Evolutionary conservation across 2,797 vertebrate species (phyloP), one percentile per base, ranked within the genome.

Genomic region (Sebastes trivittatus): DNA sequence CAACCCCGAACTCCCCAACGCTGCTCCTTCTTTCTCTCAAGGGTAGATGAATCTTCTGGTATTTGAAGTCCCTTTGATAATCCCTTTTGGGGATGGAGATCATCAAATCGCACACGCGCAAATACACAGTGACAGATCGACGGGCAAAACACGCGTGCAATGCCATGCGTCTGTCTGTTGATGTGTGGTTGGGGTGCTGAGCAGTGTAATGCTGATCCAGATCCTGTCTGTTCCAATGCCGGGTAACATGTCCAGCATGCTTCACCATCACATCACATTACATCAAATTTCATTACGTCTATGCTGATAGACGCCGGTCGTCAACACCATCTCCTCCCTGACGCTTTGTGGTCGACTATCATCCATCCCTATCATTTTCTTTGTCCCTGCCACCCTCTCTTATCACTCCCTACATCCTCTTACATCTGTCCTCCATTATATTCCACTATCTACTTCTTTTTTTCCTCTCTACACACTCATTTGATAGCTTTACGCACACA

Each of bases 401-500:
- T 88, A 91, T 90, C 87, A 38, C 54, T 70, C 42, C 69, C 78
- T 58, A 65, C 77, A 89, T 83, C 78, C 88, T 72, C 65, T 49
- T 78, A 80, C 84, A 89, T 82, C 78, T 85, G 69, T 87, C 77
- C 74, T 62, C 80, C 78, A 85, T 92, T 91, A 72, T 78, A 70
- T 76, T 72, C 60, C 42, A 46, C 77, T 76, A 82, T 85, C 71
- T 85, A 34, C 82, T 36, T 65, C 8, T 75, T 80, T 63, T 55
- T 9, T 1, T 16, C 11, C 70, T 55, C 64, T 49, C 61, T 54
- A 49, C 23, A 14, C 54, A 54, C 68, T 77, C 32, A 75, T 87
- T 84, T 80, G 69, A 88, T 82, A 76, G 79, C 79, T 60, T 82
- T 72, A 62, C 83, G 72, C 80, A 38, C 72, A 63, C 74, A 62